Evolutionary conservation across 2,888 invertebrate genomes (phyloP).

Genomic region (Hololepta plana): DNA sequence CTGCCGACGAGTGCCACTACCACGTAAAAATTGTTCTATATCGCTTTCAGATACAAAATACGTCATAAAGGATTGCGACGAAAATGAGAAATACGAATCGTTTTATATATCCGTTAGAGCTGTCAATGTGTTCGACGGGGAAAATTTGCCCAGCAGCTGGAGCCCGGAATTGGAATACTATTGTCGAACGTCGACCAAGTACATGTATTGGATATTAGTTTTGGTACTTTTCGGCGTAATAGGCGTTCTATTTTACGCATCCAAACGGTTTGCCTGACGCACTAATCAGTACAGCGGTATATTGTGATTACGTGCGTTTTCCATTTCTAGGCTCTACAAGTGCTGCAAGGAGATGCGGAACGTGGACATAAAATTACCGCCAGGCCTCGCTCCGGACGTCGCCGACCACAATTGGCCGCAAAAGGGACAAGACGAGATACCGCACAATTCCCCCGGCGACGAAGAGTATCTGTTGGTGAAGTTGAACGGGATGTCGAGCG

Average conservation of each 20-base stretch:
- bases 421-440: constrained; percentile 19
- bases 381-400: constrained; percentile 32
- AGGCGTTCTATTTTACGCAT: not conserved
- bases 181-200: constrained; percentile 5
- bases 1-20: no score
- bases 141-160: constrained; percentile 6
- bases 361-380: constrained; percentile 47
- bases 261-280: not conserved
- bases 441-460: constrained; percentile 16
- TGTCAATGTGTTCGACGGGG: constrained; percentile 4
- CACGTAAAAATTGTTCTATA: no score
- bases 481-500: constrained; percentile 13
- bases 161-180: constrained; percentile 8
- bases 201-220: constrained; percentile 3
- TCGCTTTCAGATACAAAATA: no score
- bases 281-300: not conserved
- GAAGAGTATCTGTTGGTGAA: constrained; percentile 18
- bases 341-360: constrained; percentile 33
- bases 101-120: constrained; percentile 8
- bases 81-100: constrained; percentile 4
- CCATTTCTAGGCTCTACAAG: constrained; percentile 3
- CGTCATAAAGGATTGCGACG: no score
- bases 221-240: not conserved
- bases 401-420: constrained; percentile 16
- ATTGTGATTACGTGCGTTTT: not conserved